phyloP scores from a whole-genome alignment of 2,888 invertebrate species.

The Cetonia aurata region DNA sequence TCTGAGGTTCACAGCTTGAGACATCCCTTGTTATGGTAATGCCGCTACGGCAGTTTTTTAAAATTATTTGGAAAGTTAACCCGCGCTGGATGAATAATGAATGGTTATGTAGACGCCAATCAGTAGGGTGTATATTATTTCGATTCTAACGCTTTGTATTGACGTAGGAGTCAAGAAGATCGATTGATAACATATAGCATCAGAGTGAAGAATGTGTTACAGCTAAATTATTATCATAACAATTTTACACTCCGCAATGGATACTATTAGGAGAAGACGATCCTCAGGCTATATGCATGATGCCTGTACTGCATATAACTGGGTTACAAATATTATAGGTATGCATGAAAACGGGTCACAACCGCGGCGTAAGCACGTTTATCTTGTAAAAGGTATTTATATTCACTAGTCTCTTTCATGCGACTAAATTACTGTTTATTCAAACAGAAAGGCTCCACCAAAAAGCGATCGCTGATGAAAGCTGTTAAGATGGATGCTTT shows the following conservation, averaged over 20 bases:
- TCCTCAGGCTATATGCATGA: constrained; percentile 19
- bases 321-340: constrained; percentile 36
- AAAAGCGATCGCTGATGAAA: constrained; percentile 21
- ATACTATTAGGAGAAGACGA: constrained; percentile 39
- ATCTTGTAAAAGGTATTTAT: constrained; percentile 41
- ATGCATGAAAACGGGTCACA: constrained; percentile 41
- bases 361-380: constrained; percentile 31
- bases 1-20: too few species aligned
- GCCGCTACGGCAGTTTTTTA: too few species aligned
- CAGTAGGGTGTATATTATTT: too few species aligned
- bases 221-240: constrained; percentile 18
- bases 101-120: too few species aligned
- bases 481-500: not conserved
- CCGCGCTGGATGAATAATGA: too few species aligned
- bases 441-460: constrained; percentile 8
- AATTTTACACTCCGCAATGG: constrained; percentile 41
- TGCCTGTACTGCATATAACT: constrained; percentile 32
- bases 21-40: too few species aligned
- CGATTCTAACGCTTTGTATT: too few species aligned
- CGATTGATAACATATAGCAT: not conserved
- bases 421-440: constrained; percentile 29
- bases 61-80: too few species aligned
- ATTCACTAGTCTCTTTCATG: constrained; percentile 31
- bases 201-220: not conserved
- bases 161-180: too few species aligned